Percentiles rank a stretch among this genome's conserved stretches.
phyloP scores from a whole-genome alignment of 2,888 invertebrate species.

The Zeuzera pyrina region DNA sequence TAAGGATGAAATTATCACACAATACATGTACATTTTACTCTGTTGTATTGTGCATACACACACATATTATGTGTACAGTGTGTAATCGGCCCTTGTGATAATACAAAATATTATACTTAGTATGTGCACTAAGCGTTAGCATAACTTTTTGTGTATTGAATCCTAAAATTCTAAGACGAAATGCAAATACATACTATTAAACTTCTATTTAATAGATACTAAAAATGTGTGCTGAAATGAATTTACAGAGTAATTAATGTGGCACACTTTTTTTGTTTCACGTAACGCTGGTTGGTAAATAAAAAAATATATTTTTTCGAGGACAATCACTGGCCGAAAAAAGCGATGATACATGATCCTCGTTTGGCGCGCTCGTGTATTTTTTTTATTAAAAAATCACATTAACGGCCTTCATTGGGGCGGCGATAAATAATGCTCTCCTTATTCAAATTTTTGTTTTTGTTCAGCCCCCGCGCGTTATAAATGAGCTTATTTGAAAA shows the following conservation, averaged over 20 bases:
- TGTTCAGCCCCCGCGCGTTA: constrained; percentile 65
- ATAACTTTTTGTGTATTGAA: too few species aligned
- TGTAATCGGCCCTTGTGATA: too few species aligned
- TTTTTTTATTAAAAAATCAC: constrained; percentile 68
- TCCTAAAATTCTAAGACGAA: too few species aligned
- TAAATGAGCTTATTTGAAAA: constrained; percentile 73
- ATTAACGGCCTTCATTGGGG: constrained; percentile 73
- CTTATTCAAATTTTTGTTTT: constrained; percentile 73
- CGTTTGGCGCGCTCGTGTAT: constrained; percentile 63
- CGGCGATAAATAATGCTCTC: constrained; percentile 72
- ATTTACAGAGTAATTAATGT: constrained; percentile 52
- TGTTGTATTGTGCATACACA: too few species aligned
- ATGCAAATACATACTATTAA: too few species aligned
- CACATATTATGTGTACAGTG: too few species aligned
- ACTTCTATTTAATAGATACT: too few species aligned
- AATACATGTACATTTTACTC: too few species aligned
- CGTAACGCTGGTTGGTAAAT: constrained; percentile 38
- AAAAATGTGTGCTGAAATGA: constrained; percentile 22
- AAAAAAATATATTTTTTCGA: constrained; percentile 36
- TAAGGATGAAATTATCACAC: too few species aligned
- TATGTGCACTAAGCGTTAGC: too few species aligned
- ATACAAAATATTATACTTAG: too few species aligned
- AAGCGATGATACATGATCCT: constrained; percentile 71
- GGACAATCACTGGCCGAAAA: constrained; percentile 71
- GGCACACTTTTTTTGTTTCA: constrained; percentile 48